These are phyloP conservation scores for Tupaia tana DNA, from an alignment of 2,113 vertebrate species.

Conservation along the genomic window DNA sequence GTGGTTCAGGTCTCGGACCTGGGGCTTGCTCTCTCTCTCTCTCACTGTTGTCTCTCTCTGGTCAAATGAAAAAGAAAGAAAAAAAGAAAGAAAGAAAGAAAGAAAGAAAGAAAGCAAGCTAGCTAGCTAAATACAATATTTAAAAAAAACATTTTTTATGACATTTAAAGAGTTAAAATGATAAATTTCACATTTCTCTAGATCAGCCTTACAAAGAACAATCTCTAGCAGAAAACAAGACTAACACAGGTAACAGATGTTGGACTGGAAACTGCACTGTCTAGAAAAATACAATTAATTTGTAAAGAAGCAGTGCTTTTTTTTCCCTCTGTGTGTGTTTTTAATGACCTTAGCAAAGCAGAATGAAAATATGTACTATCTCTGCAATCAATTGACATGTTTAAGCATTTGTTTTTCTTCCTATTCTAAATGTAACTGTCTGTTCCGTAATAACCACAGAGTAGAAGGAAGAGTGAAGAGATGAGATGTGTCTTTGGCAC, in stretches of 20 bases:
- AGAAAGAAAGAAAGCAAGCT: too few relatives aligned
- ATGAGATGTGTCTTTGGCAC: neutral
- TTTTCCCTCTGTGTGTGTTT: neutral
- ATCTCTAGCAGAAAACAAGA: neutral
- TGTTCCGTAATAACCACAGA: neutral
- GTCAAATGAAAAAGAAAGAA: too few relatives aligned
- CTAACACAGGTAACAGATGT: constrained; percentile 68
- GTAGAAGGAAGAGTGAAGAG: neutral
- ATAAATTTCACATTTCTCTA: neutral
- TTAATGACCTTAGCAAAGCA: constrained; percentile 39
- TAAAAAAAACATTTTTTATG: neutral
- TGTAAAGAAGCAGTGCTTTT: neutral
- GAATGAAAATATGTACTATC: constrained; percentile 40
- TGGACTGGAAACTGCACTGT: constrained; percentile 59
- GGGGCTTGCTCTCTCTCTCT: too few relatives aligned
- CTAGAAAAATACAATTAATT: constrained; percentile 67
- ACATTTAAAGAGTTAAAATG: constrained; percentile 49
- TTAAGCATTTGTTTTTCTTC: constrained; percentile 44
- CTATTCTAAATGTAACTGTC: neutral
- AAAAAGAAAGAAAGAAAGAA: too few relatives aligned
- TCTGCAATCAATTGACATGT: constrained; percentile 13
- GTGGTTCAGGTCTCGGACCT: too few relatives aligned
- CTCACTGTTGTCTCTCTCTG: too few relatives aligned
- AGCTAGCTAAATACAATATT: too few relatives aligned
- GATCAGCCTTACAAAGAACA: neutral